Evolutionary conservation across 1,140 invertebrate genomes (phyloP), one percentile per base, ranked within the genome.

Genomic region (Probaryconus sp.): DNA sequence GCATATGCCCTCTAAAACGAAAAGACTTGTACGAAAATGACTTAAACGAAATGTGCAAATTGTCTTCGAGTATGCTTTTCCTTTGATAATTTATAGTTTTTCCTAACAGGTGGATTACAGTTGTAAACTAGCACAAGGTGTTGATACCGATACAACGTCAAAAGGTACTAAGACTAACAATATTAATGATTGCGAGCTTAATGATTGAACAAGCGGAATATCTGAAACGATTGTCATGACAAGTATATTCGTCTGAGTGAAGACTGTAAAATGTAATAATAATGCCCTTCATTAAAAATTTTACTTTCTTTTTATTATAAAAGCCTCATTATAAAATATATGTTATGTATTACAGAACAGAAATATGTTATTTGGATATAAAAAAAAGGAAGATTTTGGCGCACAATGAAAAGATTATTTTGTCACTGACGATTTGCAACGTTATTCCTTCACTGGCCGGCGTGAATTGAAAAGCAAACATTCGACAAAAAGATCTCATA

Each of bases 401-500:
- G n/a, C n/a, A n/a, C n/a, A n/a, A n/a, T n/a, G n/a, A n/a, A n/a
- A n/a, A n/a, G n/a, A n/a, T 28, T 21, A 81, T 42, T 50, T 14
- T 5, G 33, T n/a, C 24, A 0, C 11, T 13, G 13, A 56, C 43
- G 33, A 58, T 40, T n/a, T n/a, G n/a, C n/a, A 33, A 33, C 43
- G 43, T 56, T 50, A 35, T 16, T 45, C 30, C 16, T 37, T 65
- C 42, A 37, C 21, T 14, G 6, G 0, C 20, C 38, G 37, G 42
- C 78, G 78, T 84, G 79, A 82, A 85, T 83, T 76, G 75, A 45
- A 76, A 45, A 61, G 81, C 71, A 84, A 80, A 81, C 70, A 76
- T 58, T 70, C 68, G 60, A 63, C 21, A 68, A 55, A 60, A 58
- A 33, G 72, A 67, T 67, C 73, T 43, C 45, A 61, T 87, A 86